Evolutionary conservation across 2,113 vertebrate genomes (phyloP).

Genomic region (Cephalopholis sonnerati): DNA sequence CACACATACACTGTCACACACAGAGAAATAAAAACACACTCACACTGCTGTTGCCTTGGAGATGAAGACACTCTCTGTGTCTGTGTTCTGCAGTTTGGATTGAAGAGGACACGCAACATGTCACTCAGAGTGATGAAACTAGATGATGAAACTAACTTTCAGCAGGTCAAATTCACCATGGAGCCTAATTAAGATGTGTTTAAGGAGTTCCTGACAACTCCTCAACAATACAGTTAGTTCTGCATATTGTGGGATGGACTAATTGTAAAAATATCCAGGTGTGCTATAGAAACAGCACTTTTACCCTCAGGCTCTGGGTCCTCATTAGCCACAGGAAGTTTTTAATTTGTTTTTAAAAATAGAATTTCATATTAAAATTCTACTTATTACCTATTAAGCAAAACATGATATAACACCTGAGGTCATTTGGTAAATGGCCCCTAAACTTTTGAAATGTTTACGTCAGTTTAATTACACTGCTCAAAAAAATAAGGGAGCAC

Average conservation of each 20-base stretch:
- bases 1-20: background rate
- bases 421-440: too few species aligned
- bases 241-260: background rate
- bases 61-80: background rate
- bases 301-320: too few species aligned
- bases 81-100: slow-evolving; percentile 14
- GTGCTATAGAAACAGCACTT: too few species aligned
- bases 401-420: too few species aligned
- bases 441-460: too few species aligned
- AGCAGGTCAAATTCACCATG: background rate
- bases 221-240: background rate
- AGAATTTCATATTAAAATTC: too few species aligned
- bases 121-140: background rate
- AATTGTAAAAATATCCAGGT: too few species aligned
- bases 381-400: too few species aligned
- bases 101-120: background rate
- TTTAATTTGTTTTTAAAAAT: too few species aligned
- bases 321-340: too few species aligned
- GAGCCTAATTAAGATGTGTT: background rate
- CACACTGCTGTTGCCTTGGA: slow-evolving; percentile 36
- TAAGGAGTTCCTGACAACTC: background rate
- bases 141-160: background rate
- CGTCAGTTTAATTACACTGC: too few species aligned
- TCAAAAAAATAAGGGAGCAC: too few species aligned
- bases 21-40: background rate